Percentiles rank a stretch among this genome's conserved stretches.
Conservation (phyloP, 2,888 invertebrate species). For the Xestia ashworthii region DNA sequence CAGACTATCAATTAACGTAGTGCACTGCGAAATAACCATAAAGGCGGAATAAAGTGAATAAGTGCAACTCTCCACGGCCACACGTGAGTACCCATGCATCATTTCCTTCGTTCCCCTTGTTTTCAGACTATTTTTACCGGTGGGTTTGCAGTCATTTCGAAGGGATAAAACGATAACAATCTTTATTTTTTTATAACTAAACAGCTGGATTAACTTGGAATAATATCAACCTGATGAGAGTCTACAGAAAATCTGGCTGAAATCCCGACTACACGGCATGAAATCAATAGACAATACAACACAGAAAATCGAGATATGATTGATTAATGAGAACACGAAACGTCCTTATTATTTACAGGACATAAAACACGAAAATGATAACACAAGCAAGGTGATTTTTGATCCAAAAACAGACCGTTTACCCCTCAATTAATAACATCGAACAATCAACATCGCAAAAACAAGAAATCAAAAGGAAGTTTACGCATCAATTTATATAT, state of each 20-base stretch:
- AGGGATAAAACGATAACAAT: no score
- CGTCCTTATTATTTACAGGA: constrained; percentile 1
- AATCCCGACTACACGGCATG: not conserved
- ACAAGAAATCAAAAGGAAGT: constrained; percentile 76
- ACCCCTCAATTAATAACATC: constrained; percentile 70
- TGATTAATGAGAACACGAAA: constrained; percentile 32
- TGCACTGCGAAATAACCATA: no score
- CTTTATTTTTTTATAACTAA: not conserved
- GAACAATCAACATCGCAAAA: constrained; percentile 69
- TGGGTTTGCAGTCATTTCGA: no score
- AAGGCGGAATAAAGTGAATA: no score
- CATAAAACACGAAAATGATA: not conserved
- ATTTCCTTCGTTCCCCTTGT: no score
- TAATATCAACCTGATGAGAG: not conserved
- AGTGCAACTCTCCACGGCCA: no score
- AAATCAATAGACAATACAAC: not conserved
- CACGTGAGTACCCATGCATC: no score
- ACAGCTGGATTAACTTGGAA: not conserved
- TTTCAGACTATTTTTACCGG: no score
- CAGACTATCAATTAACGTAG: no score
- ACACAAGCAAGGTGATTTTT: constrained; percentile 24
- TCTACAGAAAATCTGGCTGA: not conserved
- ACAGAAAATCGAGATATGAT: not conserved
- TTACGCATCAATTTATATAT: constrained; percentile 74
- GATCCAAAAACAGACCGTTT: constrained; percentile 54